These are phyloP conservation scores for Myathropa florea DNA, from an alignment of 2,888 invertebrate species.

Conservation along the genomic window DNA sequence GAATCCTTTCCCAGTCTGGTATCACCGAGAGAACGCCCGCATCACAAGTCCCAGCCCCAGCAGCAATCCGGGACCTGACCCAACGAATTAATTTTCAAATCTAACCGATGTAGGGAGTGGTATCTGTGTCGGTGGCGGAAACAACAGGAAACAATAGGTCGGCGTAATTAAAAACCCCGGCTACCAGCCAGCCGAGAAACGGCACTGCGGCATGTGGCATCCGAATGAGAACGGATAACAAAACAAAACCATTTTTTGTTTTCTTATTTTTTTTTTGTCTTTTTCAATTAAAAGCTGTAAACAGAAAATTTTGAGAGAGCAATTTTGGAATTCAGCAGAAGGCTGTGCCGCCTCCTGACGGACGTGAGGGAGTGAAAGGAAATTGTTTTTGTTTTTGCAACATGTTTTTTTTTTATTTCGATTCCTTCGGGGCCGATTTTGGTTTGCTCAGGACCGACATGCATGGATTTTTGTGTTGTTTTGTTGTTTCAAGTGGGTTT, in stretches of 20 bases:
- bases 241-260: neutral
- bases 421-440: neutral
- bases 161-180: conserved; percentile 62
- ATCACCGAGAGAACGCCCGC: neutral
- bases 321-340: neutral
- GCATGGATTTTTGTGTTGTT: neutral
- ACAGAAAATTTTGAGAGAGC: neutral
- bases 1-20: neutral
- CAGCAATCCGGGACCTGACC: conserved; percentile 45
- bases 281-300: conserved; percentile 45
- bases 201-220: conserved; percentile 15
- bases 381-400: neutral
- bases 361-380: neutral
- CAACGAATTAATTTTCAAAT: conserved; percentile 66
- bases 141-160: conserved; percentile 60
- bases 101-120: conserved; percentile 41
- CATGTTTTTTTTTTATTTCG: neutral
- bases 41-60: neutral
- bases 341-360: neutral
- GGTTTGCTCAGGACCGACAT: neutral
- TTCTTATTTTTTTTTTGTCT: neutral
- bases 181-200: neutral
- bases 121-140: conserved; percentile 42
- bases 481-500: neutral
- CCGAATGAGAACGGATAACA: conserved; percentile 8